Conservation (phyloP, 2,888 invertebrate species). For the Volucella bombylans region DNA sequence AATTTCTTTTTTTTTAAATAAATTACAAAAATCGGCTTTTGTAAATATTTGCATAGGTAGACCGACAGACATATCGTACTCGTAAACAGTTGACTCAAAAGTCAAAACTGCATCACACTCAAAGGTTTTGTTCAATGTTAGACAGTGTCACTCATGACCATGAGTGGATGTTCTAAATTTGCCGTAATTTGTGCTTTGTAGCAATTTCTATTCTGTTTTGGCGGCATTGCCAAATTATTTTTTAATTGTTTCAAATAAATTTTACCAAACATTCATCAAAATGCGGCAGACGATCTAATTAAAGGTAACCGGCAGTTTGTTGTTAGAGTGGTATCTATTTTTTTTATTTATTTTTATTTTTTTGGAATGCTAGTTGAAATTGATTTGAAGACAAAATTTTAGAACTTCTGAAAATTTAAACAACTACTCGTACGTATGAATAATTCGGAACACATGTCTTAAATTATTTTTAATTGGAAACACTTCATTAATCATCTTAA, state of each 20-base stretch:
- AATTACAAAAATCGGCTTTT: too few species aligned
- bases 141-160: not conserved
- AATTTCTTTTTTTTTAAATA: too few species aligned
- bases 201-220: not conserved
- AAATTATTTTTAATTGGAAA: slow-evolving; percentile 26
- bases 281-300: slow-evolving; percentile 39
- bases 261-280: slow-evolving; percentile 34
- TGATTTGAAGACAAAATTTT: not conserved
- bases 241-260: slow-evolving; percentile 68
- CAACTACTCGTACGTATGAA: not conserved
- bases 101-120: not conserved
- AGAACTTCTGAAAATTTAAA: not conserved
- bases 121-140: slow-evolving; percentile 19
- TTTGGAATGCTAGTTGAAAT: slow-evolving; percentile 10
- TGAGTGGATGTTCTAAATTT: slow-evolving; percentile 28
- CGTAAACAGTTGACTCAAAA: not conserved
- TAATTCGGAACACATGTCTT: slow-evolving; percentile 18
- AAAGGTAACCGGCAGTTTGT: slow-evolving; percentile 31
- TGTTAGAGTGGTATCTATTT: slow-evolving; percentile 6
- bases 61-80: too few species aligned
- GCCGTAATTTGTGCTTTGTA: not conserved
- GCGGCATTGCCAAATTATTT: slow-evolving; percentile 66
- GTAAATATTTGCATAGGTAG: too few species aligned
- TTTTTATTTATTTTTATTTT: not conserved
- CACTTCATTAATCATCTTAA: slow-evolving; percentile 4